Evolutionary conservation across 1,140 invertebrate genomes (phyloP).

Genomic region (Mactra quadrangularis): DNA sequence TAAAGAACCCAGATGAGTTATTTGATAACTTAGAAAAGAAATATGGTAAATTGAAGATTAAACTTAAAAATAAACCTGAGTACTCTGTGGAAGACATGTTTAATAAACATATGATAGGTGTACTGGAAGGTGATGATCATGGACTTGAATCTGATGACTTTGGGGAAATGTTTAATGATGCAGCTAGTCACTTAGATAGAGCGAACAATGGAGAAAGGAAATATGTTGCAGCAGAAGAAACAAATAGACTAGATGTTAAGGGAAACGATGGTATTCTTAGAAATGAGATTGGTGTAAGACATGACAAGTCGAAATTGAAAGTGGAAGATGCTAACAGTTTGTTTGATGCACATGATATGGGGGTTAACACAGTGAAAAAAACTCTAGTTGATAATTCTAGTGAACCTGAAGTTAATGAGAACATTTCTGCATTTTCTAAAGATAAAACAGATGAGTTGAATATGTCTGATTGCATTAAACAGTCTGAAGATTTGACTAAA

Average conservation of each 20-base stretch:
- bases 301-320: background rate
- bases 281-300: background rate
- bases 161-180: too few species aligned
- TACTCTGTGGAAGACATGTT: background rate
- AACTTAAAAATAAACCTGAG: background rate
- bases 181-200: too few species aligned
- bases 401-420: background rate
- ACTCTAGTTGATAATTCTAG: background rate
- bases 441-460: background rate
- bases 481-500: background rate
- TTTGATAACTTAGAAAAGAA: constrained; percentile 37
- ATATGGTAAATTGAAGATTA: constrained; percentile 35
- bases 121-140: too few species aligned
- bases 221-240: background rate
- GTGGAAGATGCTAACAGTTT: too few species aligned
- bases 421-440: background rate
- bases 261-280: background rate
- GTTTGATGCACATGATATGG: too few species aligned
- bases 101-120: too few species aligned
- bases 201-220: too few species aligned
- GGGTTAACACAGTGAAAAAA: too few species aligned
- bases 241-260: too few species aligned
- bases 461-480: background rate
- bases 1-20: background rate
- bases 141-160: too few species aligned